Evolutionary conservation across 1,140 invertebrate species (phyloP).

Genomic region (Drosophila subobscura): DNA sequence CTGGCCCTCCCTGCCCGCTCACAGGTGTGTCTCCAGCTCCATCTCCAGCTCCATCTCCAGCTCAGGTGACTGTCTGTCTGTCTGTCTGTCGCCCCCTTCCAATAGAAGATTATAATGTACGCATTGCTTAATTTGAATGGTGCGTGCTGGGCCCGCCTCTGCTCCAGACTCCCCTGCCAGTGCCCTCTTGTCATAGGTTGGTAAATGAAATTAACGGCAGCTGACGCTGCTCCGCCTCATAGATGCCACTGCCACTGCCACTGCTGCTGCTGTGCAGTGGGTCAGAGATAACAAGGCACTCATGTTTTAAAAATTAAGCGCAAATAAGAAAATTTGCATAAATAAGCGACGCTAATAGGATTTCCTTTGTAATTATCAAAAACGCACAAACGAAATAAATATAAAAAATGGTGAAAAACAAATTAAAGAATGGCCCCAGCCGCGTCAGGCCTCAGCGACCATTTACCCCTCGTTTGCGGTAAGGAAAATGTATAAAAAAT

Average conservation of each 20-base stretch:
- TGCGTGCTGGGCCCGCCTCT: slow-evolving; percentile 30
- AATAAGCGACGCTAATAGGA: slow-evolving; percentile 74
- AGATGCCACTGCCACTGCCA: too few species aligned
- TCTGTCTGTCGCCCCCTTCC: slow-evolving; percentile 21
- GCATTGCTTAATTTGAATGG: slow-evolving; percentile 77
- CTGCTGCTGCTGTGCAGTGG: slow-evolving; percentile 1
- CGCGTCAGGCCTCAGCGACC: slow-evolving; percentile 24
- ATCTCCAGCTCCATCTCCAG: too few species aligned
- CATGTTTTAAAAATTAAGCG: slow-evolving; percentile 67
- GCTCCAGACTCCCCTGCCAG: slow-evolving; percentile 10
- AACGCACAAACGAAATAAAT: slow-evolving; percentile 15
- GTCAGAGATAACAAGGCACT: slow-evolving; percentile 66
- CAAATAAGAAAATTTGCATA: slow-evolving; percentile 76
- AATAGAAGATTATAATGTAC: slow-evolving; percentile 78
- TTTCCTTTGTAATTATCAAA: slow-evolving; percentile 78
- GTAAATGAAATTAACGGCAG: slow-evolving; percentile 75
- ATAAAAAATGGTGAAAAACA: slow-evolving; percentile 28
- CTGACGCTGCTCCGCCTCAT: slow-evolving; percentile 3
- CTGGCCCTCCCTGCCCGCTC: too few species aligned
- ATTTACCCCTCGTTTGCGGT: background rate
- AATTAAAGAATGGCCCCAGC: slow-evolving; percentile 37
- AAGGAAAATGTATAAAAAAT: background rate
- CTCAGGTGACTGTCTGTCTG: slow-evolving; percentile 32
- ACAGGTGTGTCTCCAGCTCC: slow-evolving; percentile 10
- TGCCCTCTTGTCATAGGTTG: slow-evolving; percentile 37